Conservation (phyloP, 2,797 vertebrate species). For the Arnoldichthys spilopterus region DNA sequence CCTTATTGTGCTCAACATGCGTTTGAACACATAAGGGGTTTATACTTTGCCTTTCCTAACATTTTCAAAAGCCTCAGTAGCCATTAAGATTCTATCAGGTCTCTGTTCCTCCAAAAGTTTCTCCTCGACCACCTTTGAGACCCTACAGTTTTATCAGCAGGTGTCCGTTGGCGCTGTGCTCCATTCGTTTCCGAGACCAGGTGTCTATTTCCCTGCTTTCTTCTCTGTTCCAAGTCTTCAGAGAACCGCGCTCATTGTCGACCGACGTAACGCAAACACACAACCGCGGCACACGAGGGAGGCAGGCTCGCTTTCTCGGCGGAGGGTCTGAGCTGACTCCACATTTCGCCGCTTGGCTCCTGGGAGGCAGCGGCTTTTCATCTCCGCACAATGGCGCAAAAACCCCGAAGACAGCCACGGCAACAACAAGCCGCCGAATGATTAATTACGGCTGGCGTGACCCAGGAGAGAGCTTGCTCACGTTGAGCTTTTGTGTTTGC, state of each 20-base stretch:
- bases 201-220: not conserved
- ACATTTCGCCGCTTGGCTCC: slow-evolving; percentile 20
- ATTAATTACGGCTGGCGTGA: slow-evolving; percentile 42
- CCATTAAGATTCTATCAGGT: not conserved
- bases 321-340: slow-evolving; percentile 21
- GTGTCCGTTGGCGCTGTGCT: not conserved
- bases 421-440: slow-evolving; percentile 40
- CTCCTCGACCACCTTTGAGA: not conserved
- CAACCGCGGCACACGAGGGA: not conserved
- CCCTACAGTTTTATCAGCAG: not conserved
- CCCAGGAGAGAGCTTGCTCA: slow-evolving; percentile 52
- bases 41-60: not conserved
- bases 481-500: slow-evolving; percentile 29
- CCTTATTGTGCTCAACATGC: not conserved
- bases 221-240: not conserved
- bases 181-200: not conserved
- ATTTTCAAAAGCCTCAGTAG: not conserved
- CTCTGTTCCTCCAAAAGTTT: not conserved
- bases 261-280: not conserved
- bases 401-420: slow-evolving; percentile 32
- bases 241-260: not conserved
- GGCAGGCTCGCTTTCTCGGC: not conserved
- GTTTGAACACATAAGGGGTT: not conserved
- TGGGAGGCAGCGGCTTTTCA: slow-evolving; percentile 42
- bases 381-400: slow-evolving; percentile 36